Base-by-base conservation (phyloP, 1,140 invertebrate species). In the Meloidogyne hapla region DNA sequence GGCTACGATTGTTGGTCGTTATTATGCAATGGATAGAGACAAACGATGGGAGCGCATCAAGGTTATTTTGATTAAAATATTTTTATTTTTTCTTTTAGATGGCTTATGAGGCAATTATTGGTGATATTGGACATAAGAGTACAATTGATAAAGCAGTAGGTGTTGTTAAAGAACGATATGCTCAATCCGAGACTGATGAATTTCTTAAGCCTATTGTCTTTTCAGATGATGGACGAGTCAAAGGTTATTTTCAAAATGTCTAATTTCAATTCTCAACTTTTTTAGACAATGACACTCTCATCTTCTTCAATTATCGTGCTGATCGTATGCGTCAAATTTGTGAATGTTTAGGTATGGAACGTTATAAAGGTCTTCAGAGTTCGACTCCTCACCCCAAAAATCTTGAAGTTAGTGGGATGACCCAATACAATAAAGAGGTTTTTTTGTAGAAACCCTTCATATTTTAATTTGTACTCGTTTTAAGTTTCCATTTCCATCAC, bases 21-120 rank as follows among this genome's bases (percentile, higher is more conserved):
- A 90, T 80, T 90, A 90, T 81, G 89, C 89, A 12, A 90, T 90
- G 89, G 89, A 90, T 82, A 80, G 89, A 38, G 89, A 90, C 81
- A 82, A 75, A 25, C 73, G 81, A 25, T 82, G 81, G 81, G 81
- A 84, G 28, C 67, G 82, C 4, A 82, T 76, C 2, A 67, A 76
- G 78, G 77, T 64, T 25, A 45, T 82, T 88, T 13, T 88, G 85
- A 80, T 88, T 89, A 70, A 76, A 88, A 61, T 84, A 89, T 25
- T 69, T 72, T 18, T 18, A 64, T 23, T 75, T 71, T 38, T 26
- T 61, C 26, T 70, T 79, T 33, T 83, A 89, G 74, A 79, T 89
- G 23, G 90, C 89, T 13, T 90, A 88, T 80, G 89, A 90, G 23
- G 89, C 88, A 13, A 64, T 90, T 69, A 85, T 89, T 45, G 84